These are phyloP conservation scores for Ascidia mentula DNA, from an alignment of 23 tunicate species.

Conservation along the genomic window DNA sequence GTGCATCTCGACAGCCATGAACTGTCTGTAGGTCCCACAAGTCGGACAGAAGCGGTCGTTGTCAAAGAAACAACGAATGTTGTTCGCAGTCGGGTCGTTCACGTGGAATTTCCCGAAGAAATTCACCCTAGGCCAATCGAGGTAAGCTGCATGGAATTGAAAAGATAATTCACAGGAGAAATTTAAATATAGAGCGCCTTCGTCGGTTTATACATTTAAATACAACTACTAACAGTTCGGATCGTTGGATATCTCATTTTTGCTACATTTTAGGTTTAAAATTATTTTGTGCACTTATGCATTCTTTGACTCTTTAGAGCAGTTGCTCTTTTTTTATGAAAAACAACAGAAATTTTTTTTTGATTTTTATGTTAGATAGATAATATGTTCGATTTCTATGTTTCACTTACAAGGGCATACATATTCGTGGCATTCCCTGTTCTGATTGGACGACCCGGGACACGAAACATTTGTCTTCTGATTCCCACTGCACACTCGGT, in stretches of 20 bases:
- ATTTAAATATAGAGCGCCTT: no score
- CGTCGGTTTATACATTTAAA: no score
- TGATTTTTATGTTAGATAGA: no score
- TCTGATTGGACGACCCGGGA: neutral
- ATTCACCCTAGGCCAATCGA: constrained; percentile 25
- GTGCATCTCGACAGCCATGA: neutral
- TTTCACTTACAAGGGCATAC: neutral
- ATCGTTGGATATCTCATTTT: no score
- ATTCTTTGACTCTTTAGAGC: no score
- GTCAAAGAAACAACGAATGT: constrained; percentile 22
- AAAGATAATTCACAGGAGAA: no score
- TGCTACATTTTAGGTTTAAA: no score
- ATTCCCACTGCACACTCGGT: neutral
- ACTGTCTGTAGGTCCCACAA: neutral
- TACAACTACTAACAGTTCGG: no score
- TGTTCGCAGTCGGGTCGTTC: constrained; percentile 26
- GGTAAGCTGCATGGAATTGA: constrained; percentile 27
- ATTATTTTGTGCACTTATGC: no score
- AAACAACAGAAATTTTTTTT: no score
- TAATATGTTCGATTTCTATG: no score
- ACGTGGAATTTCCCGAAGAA: constrained; percentile 14
- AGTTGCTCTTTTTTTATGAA: no score
- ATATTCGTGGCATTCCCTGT: neutral
- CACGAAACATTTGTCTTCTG: neutral
- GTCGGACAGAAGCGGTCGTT: constrained; percentile 23